A percentile compares a stretch with the other conserved stretches of the same genome.
These are phyloP conservation scores for Antennarius maculatus DNA, from an alignment of 2,797 vertebrate genomes.

Conservation along the genomic window DNA sequence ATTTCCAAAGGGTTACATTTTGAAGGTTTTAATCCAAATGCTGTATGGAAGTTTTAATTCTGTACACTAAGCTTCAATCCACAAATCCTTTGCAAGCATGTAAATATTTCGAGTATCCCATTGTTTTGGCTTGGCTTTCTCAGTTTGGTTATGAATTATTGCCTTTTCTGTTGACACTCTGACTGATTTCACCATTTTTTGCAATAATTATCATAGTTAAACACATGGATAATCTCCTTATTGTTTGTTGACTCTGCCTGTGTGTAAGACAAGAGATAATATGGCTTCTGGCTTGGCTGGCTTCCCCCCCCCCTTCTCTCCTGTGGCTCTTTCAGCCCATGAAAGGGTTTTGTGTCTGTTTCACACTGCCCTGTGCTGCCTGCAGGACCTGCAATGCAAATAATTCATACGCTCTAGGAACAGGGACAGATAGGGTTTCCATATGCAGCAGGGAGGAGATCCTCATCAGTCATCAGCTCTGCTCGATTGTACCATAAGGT, in stretches of 20 bases:
- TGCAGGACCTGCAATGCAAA: constrained; percentile 69
- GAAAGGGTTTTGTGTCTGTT: constrained; percentile 86
- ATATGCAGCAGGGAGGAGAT: constrained; percentile 41
- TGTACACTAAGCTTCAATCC: constrained; percentile 49
- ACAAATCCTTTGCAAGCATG: constrained; percentile 67
- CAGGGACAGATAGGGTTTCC: constrained; percentile 45
- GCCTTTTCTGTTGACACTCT: constrained; percentile 56
- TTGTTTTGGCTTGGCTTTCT: constrained; percentile 71
- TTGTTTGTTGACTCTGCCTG: constrained; percentile 59
- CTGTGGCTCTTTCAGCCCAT: constrained; percentile 80
- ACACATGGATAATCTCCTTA: constrained; percentile 63
- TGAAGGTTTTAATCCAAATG: constrained; percentile 33
- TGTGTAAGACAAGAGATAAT: constrained; percentile 60
- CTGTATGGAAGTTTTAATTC: constrained; percentile 36
- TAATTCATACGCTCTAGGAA: constrained; percentile 40
- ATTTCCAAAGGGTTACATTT: constrained; percentile 9
- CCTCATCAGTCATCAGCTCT: constrained; percentile 34
- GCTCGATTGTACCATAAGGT: constrained; percentile 38
- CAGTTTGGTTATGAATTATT: constrained; percentile 58
- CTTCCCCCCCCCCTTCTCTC: constrained; percentile 63
- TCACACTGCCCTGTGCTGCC: constrained; percentile 80
- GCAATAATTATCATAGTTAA: constrained; percentile 56
- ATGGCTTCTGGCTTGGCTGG: constrained; percentile 73
- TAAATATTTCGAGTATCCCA: constrained; percentile 49
- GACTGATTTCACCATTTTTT: constrained; percentile 50